Evolutionary conservation across 1,140 invertebrate genomes (phyloP), one percentile per base, ranked within the genome.

Genomic region (Asbolus verrucosus): DNA sequence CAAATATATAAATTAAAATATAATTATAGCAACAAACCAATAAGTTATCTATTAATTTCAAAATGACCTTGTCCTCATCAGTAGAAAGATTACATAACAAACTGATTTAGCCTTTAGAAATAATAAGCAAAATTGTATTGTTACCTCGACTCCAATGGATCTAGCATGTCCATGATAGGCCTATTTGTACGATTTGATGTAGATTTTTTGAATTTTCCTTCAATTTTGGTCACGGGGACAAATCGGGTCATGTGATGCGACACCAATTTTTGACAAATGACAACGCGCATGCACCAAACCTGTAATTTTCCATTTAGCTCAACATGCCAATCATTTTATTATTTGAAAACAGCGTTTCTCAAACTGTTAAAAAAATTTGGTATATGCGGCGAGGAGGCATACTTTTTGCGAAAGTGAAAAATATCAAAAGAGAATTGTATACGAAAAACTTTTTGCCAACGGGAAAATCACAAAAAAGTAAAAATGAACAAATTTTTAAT

Each of bases 191-290:
- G 39, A 15, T 69, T 62, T 63, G 67, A 75, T 71, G 18, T 61
- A 71, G 13, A 27, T 41, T 65, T 65, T 81, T 81, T 81, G 79
- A 81, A 81, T 80, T 81, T 81, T 79, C 77, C 75, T 77, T 75
- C 79, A 79, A 76, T 78, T 79, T 79, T 80, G 80, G 78, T 81
- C 80, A 81, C 80, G 80, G 79, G 80, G 76, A 79, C 80, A 81
- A 80, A 78, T 72, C 74, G 73, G 80, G 79, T 81, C 80, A 81
- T 81, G 80, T 81, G 80, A 81, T 74, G 74, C 72, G 76, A 77
- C 71, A 75, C 11, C 33, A 65, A 61, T 24, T 67, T 62, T 36
- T 62, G 36, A 36, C 30, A 36, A 38, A 21, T 38, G 36, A 39
- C 30, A 21, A 62, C 30, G 14, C 59, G 59, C 59, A 38, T 9